phyloP scores from a whole-genome alignment of 2,888 invertebrate genomes.

The Limnephilus rhombicus region DNA sequence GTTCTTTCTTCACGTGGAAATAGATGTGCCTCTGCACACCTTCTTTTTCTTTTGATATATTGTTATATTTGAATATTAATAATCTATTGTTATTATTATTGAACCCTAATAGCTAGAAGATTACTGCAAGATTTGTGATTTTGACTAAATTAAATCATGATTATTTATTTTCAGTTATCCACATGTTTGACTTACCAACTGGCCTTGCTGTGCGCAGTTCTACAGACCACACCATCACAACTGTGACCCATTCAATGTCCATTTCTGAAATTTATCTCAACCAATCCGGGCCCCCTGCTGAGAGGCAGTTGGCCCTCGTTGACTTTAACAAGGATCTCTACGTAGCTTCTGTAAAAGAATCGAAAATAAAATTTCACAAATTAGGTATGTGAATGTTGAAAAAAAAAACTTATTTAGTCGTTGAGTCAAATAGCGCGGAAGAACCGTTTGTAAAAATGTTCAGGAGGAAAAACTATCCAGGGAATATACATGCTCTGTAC shows the following conservation, averaged over 20 bases:
- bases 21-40: too few relatives aligned
- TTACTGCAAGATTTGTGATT: background rate
- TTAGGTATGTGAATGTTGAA: conserved; percentile 77
- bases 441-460: too few relatives aligned
- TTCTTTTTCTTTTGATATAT: too few relatives aligned
- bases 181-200: conserved; percentile 90
- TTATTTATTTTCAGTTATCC: conserved; percentile 80
- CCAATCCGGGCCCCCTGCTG: conserved; percentile 87
- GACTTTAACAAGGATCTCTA: conserved; percentile 94
- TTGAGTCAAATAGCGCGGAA: too few relatives aligned
- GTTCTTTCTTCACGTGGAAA: too few relatives aligned
- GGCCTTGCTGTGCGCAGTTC: conserved; percentile 82
- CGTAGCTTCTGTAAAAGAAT: conserved; percentile 85
- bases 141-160: background rate
- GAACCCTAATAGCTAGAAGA: background rate
- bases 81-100: too few relatives aligned
- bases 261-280: conserved; percentile 91
- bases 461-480: background rate
- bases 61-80: too few relatives aligned
- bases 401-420: too few relatives aligned
- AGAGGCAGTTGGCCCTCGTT: conserved; percentile 91
- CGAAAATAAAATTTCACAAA: conserved; percentile 83
- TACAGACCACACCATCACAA: conserved; percentile 84
- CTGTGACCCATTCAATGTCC: conserved; percentile 86
- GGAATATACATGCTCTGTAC: too few relatives aligned